phyloP scores from a whole-genome alignment of 1,140 invertebrate species.

The Drosophila fuyamai region DNA sequence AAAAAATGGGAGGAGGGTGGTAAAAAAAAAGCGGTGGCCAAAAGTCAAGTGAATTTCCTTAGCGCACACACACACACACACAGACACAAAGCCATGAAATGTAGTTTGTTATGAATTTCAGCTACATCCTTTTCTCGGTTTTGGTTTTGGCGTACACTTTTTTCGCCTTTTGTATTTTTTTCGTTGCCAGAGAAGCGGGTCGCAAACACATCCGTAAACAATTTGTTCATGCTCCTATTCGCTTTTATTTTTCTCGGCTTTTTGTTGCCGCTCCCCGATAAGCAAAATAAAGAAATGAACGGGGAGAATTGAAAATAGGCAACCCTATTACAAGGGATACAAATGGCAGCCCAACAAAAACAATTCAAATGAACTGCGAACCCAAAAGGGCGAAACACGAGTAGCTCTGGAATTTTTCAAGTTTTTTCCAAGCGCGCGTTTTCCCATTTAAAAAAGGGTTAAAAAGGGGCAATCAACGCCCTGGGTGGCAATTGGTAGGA shows the following conservation, averaged over 20 bases:
- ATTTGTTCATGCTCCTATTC: slow-evolving; percentile 79
- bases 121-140: slow-evolving; percentile 70
- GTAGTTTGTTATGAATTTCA: slow-evolving; percentile 81
- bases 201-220: slow-evolving; percentile 81
- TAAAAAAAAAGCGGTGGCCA: slow-evolving; percentile 63
- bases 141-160: slow-evolving; percentile 19
- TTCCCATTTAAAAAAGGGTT: slow-evolving; percentile 47
- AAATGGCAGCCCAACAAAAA: slow-evolving; percentile 30
- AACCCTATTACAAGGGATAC: slow-evolving; percentile 36
- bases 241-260: slow-evolving; percentile 31
- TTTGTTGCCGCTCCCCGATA: slow-evolving; percentile 50
- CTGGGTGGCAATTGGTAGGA: slow-evolving; percentile 30
- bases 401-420: slow-evolving; percentile 40
- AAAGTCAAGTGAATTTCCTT: slow-evolving; percentile 81
- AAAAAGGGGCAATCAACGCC: slow-evolving; percentile 52
- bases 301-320: slow-evolving; percentile 66
- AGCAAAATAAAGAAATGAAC: slow-evolving; percentile 79
- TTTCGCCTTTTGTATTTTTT: slow-evolving; percentile 18
- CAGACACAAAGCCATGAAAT: slow-evolving; percentile 68
- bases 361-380: slow-evolving; percentile 53
- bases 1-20: not conserved
- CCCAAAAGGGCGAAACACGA: slow-evolving; percentile 23
- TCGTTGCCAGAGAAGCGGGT: slow-evolving; percentile 54
- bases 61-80: slow-evolving; percentile 44
- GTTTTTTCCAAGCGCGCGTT: slow-evolving; percentile 14